Evolutionary conservation across 2,797 vertebrate species (phyloP).

Genomic region (Anomalospiza imberbis): DNA sequence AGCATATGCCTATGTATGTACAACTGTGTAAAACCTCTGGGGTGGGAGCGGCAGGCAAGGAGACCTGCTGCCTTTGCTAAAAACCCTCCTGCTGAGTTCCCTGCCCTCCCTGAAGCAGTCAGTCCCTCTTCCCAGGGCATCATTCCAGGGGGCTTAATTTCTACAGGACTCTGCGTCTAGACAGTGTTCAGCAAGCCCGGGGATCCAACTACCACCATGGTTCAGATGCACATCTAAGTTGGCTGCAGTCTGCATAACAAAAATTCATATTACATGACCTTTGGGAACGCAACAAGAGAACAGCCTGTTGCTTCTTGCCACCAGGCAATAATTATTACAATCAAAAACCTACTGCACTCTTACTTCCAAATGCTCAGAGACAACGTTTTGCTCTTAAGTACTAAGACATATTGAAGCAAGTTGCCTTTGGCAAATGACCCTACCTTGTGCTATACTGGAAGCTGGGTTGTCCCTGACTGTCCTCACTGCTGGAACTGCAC

Average conservation of each 20-base stretch:
- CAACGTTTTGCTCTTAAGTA: background rate
- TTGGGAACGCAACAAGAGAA: background rate
- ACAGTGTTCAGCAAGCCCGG: background rate
- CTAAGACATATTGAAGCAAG: background rate
- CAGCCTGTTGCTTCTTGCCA: background rate
- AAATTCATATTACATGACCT: background rate
- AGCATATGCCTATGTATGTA: fast-evolving
- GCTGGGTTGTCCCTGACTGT: background rate
- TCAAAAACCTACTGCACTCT: background rate
- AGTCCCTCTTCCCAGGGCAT: background rate
- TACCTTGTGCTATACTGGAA: background rate
- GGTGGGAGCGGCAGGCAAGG: background rate
- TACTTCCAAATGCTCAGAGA: background rate
- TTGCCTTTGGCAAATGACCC: background rate
- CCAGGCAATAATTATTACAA: background rate
- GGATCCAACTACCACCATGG: background rate
- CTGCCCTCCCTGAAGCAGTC: background rate
- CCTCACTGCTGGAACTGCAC: background rate
- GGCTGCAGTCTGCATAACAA: background rate
- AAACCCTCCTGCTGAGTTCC: background rate
- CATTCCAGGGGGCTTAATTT: background rate
- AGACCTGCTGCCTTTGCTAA: background rate
- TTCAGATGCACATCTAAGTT: background rate
- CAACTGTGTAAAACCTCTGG: background rate
- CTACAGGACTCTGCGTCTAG: background rate